phyloP scores from a whole-genome alignment of 2,888 invertebrate genomes.

The Petrolisthes cinctipes region DNA sequence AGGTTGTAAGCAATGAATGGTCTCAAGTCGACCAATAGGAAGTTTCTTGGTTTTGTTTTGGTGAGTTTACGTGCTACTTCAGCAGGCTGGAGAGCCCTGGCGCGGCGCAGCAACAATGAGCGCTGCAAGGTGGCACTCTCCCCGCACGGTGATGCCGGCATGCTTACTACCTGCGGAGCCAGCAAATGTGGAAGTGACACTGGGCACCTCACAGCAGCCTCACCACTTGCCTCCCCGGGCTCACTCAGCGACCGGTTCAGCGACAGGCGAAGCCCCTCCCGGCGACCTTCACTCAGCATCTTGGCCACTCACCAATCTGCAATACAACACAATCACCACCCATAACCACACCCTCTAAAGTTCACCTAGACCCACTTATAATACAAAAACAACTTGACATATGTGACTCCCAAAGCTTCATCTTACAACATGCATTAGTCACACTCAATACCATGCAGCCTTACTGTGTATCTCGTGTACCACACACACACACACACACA shows the following conservation, averaged over 20 bases:
- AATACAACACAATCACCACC: not conserved
- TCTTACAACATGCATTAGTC: too few species aligned
- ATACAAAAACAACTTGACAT: not conserved
- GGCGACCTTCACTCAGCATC: slow-evolving; percentile 64
- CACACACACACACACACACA: not conserved
- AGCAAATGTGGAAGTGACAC: slow-evolving; percentile 51
- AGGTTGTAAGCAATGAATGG: slow-evolving; percentile 80
- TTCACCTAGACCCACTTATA: not conserved
- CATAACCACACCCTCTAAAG: not conserved
- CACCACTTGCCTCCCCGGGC: slow-evolving; percentile 58
- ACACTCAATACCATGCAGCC: too few species aligned
- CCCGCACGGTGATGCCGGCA: slow-evolving; percentile 70
- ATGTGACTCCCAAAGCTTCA: not conserved
- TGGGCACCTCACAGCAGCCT: slow-evolving; percentile 41
- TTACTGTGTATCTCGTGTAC: not conserved
- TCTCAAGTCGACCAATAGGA: slow-evolving; percentile 77
- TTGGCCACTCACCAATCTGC: slow-evolving; percentile 53
- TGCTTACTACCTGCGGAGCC: slow-evolving; percentile 65
- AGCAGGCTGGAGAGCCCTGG: slow-evolving; percentile 73
- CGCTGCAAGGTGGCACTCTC: slow-evolving; percentile 74
- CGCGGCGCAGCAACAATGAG: slow-evolving; percentile 73
- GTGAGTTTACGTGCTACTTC: slow-evolving; percentile 72
- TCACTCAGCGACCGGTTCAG: slow-evolving; percentile 65
- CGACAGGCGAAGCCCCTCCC: slow-evolving; percentile 65
- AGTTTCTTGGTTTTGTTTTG: slow-evolving; percentile 67